A percentile compares a stretch with the other conserved stretches of the same genome.
phyloP scores from a whole-genome alignment of 2,888 invertebrate species.

The Temnothorax ravouxi region DNA sequence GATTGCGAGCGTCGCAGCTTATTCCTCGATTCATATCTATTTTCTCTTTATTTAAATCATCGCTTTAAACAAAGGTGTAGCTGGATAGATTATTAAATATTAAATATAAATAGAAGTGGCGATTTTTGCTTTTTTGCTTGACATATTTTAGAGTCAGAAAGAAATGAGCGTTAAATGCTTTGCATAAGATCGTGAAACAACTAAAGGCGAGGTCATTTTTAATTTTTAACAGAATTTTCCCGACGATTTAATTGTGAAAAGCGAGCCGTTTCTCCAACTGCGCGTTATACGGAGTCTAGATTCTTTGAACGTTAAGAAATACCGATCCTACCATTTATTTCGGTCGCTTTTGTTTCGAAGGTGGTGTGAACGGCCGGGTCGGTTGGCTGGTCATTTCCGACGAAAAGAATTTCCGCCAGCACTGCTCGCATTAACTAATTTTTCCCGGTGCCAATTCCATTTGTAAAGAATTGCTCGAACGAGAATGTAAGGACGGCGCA shows the following conservation, averaged over 20 bases:
- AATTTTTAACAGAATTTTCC: neutral
- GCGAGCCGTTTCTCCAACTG: neutral
- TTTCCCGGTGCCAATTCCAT: constrained; percentile 23
- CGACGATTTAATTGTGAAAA: constrained; percentile 21
- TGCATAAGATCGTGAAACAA: neutral
- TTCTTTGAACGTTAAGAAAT: constrained; percentile 31
- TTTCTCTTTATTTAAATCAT: neutral
- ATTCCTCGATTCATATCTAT: neutral
- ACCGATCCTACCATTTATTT: constrained; percentile 30
- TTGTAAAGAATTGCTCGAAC: constrained; percentile 25
- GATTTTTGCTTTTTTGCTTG: neutral
- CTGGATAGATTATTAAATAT: neutral
- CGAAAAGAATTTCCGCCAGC: constrained; percentile 45
- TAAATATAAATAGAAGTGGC: too few relatives aligned
- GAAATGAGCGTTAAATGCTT: neutral
- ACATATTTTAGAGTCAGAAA: neutral
- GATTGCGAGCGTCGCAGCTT: neutral
- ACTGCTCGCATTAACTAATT: constrained; percentile 38
- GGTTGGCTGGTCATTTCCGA: constrained; percentile 13
- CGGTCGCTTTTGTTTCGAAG: constrained; percentile 30
- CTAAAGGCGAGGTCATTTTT: neutral
- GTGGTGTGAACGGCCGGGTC: neutral
- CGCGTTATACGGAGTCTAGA: neutral
- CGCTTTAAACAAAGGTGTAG: neutral
- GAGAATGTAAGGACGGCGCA: neutral